phyloP scores from a whole-genome alignment of 1,140 invertebrate genomes.

The Eumaeus atala region DNA sequence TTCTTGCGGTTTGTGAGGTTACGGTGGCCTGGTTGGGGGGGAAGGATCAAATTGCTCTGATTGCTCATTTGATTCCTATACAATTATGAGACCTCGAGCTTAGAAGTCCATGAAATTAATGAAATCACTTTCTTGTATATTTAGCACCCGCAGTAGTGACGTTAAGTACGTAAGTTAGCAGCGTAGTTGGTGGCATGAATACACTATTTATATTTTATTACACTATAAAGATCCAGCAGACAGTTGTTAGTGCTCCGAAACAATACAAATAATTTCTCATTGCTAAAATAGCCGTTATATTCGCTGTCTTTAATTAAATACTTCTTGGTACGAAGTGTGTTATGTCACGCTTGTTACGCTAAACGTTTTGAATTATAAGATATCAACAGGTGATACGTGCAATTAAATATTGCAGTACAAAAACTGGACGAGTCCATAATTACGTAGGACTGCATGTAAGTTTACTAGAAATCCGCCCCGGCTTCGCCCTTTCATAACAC shows the following conservation, averaged over 20 bases:
- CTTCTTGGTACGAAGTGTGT: neutral
- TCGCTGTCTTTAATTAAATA: neutral
- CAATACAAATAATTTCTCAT: slow-evolving; percentile 9
- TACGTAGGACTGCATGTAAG: too few species aligned
- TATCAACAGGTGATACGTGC: neutral
- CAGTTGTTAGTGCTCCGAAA: neutral
- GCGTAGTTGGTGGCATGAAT: slow-evolving; percentile 1
- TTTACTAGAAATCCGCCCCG: too few species aligned
- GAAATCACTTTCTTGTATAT: neutral
- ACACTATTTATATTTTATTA: slow-evolving; percentile 4
- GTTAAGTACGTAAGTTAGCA: neutral
- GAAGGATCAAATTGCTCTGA: too few species aligned
- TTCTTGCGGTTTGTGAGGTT: too few species aligned
- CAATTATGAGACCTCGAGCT: too few species aligned
- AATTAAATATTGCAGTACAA: too few species aligned
- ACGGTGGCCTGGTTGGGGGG: too few species aligned
- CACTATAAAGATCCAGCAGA: neutral
- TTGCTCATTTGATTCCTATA: too few species aligned
- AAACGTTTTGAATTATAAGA: neutral
- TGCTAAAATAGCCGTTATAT: neutral
- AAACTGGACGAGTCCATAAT: too few species aligned
- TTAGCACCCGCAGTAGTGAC: too few species aligned
- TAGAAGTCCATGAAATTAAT: too few species aligned
- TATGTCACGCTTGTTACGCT: neutral
- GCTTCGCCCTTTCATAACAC: too few species aligned